These are phyloP conservation scores for Ictidomys tridecemlineatus DNA, from an alignment of 2,113 vertebrate genomes.

Conservation along the genomic window DNA sequence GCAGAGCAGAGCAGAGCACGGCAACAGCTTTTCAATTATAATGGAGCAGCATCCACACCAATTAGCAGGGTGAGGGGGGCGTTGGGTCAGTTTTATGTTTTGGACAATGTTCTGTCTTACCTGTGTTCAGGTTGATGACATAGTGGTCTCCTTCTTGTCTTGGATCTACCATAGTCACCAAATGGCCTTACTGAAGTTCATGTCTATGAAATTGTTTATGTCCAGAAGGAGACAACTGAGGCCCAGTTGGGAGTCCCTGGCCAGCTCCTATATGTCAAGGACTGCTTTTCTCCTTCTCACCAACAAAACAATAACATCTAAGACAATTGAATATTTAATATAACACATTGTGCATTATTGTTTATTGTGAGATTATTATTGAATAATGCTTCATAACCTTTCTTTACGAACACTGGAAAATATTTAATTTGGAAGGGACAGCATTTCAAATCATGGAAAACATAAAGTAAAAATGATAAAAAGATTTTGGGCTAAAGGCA, in stretches of 20 bases:
- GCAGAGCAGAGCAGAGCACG: not conserved
- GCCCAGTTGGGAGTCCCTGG: not conserved
- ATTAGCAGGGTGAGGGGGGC: accelerated
- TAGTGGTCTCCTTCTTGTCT: not conserved
- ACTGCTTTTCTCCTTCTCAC: not conserved
- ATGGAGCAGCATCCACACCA: not conserved
- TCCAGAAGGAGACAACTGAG: not conserved
- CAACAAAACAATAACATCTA: not conserved
- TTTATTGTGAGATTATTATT: not conserved
- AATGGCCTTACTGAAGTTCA: not conserved
- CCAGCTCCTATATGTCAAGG: not conserved
- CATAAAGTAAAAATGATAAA: not conserved
- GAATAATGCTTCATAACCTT: not conserved
- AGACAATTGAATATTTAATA: not conserved
- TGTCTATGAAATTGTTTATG: not conserved
- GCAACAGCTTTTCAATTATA: not conserved
- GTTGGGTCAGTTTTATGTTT: not conserved
- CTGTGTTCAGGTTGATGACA: not conserved
- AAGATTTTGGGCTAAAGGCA: not conserved
- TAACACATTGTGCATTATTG: not conserved
- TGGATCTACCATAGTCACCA: not conserved
- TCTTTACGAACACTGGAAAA: not conserved
- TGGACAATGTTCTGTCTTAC: not conserved
- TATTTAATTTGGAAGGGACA: not conserved
- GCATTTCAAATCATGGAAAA: not conserved